phyloP scores from a whole-genome alignment of 2,797 vertebrate species.

The Smutsia gigantea region DNA sequence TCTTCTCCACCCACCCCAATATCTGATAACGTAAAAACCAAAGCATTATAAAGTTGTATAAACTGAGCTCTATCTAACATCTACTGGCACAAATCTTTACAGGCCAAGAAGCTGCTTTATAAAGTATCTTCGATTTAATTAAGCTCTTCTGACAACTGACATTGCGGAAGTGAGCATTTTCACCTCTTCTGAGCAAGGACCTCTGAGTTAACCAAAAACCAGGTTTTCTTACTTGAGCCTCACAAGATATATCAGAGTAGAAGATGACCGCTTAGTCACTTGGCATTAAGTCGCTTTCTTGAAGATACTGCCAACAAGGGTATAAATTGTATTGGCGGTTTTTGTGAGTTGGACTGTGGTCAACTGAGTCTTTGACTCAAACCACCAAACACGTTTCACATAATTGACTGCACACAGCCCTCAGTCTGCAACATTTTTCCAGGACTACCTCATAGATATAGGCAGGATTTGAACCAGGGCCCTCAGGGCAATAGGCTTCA shows the following conservation, averaged over 20 bases:
- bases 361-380: constrained; percentile 62
- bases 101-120: neutral
- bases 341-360: constrained; percentile 36
- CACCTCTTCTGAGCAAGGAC: constrained; percentile 26
- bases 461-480: constrained; percentile 57
- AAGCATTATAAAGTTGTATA: neutral
- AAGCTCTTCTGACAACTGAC: neutral
- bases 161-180: neutral
- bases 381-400: constrained; percentile 60
- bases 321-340: constrained; percentile 24
- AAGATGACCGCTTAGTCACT: neutral
- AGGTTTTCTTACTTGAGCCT: neutral
- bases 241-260: constrained; percentile 16
- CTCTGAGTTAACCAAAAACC: neutral
- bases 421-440: constrained; percentile 40
- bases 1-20: neutral
- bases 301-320: constrained; percentile 26
- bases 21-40: neutral
- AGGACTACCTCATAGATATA: constrained; percentile 29
- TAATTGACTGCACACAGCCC: neutral
- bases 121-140: constrained; percentile 1
- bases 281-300: neutral
- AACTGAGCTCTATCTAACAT: constrained; percentile 26
- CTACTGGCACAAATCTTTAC: neutral
- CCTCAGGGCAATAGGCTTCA: constrained; percentile 37